A percentile compares a stretch with the other conserved stretches of the same genome.
Conservation (phyloP, 2,888 invertebrate genomes). For the Leptinotarsa peninsularis region DNA sequence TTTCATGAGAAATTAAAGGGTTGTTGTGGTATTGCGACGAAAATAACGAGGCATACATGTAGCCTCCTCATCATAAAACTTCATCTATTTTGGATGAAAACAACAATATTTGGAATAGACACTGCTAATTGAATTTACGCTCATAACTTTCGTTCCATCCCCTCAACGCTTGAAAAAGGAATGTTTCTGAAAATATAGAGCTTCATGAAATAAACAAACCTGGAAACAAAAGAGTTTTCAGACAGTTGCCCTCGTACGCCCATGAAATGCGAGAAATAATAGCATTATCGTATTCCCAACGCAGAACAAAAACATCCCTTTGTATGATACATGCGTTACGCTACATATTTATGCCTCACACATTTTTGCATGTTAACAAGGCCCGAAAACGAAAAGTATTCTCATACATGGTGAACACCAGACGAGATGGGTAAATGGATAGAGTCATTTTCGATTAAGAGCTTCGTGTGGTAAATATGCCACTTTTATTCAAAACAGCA, state of each 20-base stretch:
- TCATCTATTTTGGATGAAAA: too few species aligned
- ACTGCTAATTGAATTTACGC: too few species aligned
- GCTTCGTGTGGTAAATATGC: too few species aligned
- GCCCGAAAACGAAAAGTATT: slow-evolving; percentile 2
- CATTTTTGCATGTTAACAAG: slow-evolving; percentile 38
- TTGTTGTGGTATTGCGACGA: too few species aligned
- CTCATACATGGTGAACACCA: background rate
- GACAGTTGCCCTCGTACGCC: background rate
- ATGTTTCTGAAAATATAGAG: background rate
- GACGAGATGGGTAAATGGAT: too few species aligned
- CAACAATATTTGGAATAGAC: too few species aligned
- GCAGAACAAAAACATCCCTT: slow-evolving; percentile 13
- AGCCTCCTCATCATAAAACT: too few species aligned
- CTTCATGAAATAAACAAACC: background rate
- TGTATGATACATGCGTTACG: background rate
- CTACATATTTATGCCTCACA: slow-evolving; percentile 27
- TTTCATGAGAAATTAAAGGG: too few species aligned
- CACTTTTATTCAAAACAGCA: too few species aligned
- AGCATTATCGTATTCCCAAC: slow-evolving; percentile 2
- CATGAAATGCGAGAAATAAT: slow-evolving; percentile 14
- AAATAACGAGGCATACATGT: too few species aligned
- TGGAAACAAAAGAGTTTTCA: slow-evolving; percentile 5
- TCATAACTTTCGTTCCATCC: too few species aligned
- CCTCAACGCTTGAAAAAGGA: background rate
- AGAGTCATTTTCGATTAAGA: too few species aligned